phyloP scores from a whole-genome alignment of 2,113 vertebrate genomes.

The Polyodon spathula region DNA sequence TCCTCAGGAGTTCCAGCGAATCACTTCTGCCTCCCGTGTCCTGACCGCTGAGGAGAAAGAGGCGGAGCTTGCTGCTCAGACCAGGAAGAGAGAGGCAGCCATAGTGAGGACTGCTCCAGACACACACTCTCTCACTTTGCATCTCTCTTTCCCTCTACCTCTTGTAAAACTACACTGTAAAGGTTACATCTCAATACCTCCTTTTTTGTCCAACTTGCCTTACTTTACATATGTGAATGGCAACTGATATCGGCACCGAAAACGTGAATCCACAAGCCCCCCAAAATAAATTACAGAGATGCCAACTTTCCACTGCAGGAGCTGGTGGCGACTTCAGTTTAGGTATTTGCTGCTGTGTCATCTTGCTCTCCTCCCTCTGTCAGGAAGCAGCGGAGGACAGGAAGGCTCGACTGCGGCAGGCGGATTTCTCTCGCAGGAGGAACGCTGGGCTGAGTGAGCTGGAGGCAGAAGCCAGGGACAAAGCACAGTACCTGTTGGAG shows the following conservation, averaged over 20 bases:
- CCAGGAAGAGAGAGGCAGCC: conserved; percentile 46
- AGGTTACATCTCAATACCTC: too few species aligned
- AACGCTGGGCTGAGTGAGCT: conserved; percentile 57
- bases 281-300: too few species aligned
- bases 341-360: accelerated
- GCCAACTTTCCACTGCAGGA: too few species aligned
- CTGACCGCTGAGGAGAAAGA: conserved; percentile 48
- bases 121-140: too few species aligned
- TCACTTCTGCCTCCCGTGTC: conserved; percentile 44
- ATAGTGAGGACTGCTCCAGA: conserved; percentile 21
- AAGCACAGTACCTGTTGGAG: conserved; percentile 54
- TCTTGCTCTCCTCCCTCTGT: not conserved
- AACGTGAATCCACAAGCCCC: too few species aligned
- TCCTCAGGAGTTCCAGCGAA: conserved; percentile 50
- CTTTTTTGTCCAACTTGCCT: too few species aligned
- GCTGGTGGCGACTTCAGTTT: too few species aligned
- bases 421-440: conserved; percentile 42
- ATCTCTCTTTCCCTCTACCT: too few species aligned
- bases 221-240: too few species aligned
- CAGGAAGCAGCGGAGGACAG: conserved; percentile 53
- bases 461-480: conserved; percentile 57
- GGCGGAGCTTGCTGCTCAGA: conserved; percentile 34
- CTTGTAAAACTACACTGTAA: too few species aligned
- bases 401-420: conserved; percentile 55
- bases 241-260: too few species aligned